A percentile compares a stretch with the other conserved stretches of the same genome.
These are phyloP conservation scores for Cyclophora albipunctata DNA, from an alignment of 2,888 invertebrate genomes.

Conservation along the genomic window DNA sequence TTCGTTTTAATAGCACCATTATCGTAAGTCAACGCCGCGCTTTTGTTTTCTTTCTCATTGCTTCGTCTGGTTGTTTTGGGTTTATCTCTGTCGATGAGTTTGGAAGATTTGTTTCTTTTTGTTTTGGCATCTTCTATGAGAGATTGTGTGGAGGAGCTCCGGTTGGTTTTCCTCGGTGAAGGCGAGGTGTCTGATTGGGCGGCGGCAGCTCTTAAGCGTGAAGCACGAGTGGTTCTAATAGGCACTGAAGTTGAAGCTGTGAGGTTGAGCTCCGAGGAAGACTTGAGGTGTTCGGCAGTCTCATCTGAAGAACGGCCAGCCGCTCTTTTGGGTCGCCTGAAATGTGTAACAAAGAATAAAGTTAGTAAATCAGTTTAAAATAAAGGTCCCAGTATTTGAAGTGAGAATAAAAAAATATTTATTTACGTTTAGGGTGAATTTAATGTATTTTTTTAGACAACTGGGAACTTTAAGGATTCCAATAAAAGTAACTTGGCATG, in stretches of 20 bases:
- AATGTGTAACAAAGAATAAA: constrained; percentile 28
- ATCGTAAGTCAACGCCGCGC: constrained; percentile 42
- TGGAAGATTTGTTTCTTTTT: constrained; percentile 46
- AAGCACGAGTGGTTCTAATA: constrained; percentile 83
- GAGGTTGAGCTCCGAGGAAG: constrained; percentile 65
- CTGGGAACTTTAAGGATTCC: no score
- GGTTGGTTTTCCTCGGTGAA: constrained; percentile 47
- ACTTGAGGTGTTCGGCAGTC: constrained; percentile 51
- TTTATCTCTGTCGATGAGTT: constrained; percentile 65
- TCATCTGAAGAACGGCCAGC: constrained; percentile 50
- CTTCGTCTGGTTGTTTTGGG: constrained; percentile 42
- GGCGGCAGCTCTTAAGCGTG: constrained; percentile 81
- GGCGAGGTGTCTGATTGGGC: constrained; percentile 46
- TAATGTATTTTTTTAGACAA: no score
- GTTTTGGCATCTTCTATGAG: constrained; percentile 54
- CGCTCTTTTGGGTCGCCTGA: constrained; percentile 51
- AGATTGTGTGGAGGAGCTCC: constrained; percentile 64
- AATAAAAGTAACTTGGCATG: no score
- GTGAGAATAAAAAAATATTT: no score
- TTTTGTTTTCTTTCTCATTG: constrained; percentile 61
- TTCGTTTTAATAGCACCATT: constrained; percentile 72
- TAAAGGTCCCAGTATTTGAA: no score
- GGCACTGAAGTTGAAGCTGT: constrained; percentile 64
- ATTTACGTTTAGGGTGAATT: no score
- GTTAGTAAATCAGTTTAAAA: not conserved